Base-by-base conservation (phyloP, 2,888 invertebrate species). In the Polia nebulosa region DNA sequence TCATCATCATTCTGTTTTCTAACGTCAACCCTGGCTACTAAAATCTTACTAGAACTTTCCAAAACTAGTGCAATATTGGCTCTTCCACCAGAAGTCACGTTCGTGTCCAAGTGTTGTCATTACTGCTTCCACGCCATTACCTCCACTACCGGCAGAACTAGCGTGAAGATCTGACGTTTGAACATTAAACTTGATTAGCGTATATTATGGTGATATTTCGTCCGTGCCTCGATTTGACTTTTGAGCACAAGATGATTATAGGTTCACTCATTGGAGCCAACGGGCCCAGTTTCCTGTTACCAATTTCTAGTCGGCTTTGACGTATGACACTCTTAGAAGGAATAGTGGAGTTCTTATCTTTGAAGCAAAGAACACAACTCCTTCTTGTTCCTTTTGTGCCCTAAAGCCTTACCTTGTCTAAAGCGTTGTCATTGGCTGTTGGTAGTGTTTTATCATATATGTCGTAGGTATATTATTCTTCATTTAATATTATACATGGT, bases 141-240 rank as follows among this genome's bases (percentile, higher is more conserved):
- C 22, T 70, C 17, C 25, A 15, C 53, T 80, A 67, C 39, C 61
- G 45, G 47, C 57, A 58, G 39, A 20, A 41, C 47, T 39, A 44
- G 44, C 49, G 64, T 44, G 34, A 59, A 59, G 13, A 44, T 39
- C 47, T 62, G 61, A 62, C 58, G 59, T 45, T 59, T 56, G 60
- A 51, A 41, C 32, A 68, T 65, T 63, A 62, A 32, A 39, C 52
- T 59, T 70, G 59, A 78, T 59, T 32, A 27, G 53, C 71, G 51
- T 78, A 67, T n/a, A 76, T 78, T 62, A 76, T 51, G 56, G 53
- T 55, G 51, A 76, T 67, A 53, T 44, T 39, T 63, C 65, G 36
- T 65, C 20, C 20, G 41, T 44, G 57, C 27, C 61, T 22, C 36
- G 49, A 27, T 25, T 49, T 36, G 57, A 68, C 34, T 29, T 34